These are phyloP conservation scores for Stegostoma tigrinum DNA, from an alignment of 2,113 vertebrate genomes.

Conservation along the genomic window DNA sequence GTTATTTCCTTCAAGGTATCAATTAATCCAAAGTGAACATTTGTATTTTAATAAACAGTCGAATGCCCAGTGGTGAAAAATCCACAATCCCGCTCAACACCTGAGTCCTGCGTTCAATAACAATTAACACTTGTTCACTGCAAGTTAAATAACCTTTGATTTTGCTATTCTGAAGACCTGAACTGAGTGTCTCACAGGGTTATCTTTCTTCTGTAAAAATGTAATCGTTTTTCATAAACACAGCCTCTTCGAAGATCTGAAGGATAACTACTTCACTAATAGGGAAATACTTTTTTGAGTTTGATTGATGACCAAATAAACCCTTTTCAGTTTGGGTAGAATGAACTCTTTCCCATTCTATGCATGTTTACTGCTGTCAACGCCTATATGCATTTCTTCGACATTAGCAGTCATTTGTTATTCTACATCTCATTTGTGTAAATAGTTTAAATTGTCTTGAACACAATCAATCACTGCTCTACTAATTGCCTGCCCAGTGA, in stretches of 20 bases:
- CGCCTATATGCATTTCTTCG: not conserved
- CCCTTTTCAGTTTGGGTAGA: not conserved
- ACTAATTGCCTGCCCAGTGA: not conserved
- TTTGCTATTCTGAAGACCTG: not conserved
- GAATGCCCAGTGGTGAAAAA: not conserved
- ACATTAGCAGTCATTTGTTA: not conserved
- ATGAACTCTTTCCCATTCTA: not conserved
- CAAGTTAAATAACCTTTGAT: not conserved
- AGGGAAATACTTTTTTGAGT: not conserved
- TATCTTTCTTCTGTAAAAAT: not conserved
- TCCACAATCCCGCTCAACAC: not conserved
- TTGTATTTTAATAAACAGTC: not conserved
- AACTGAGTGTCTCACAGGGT: not conserved
- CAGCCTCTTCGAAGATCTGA: not conserved
- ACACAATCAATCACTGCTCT: not conserved
- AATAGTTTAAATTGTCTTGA: not conserved
- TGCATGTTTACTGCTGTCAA: not conserved
- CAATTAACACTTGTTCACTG: not conserved
- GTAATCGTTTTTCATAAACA: not conserved
- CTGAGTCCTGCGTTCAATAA: not conserved
- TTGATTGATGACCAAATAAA: conserved; percentile 5
- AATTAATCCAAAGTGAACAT: not conserved
- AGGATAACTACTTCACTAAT: not conserved
- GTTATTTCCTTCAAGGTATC: not conserved
- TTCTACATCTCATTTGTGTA: not conserved